Evolutionary conservation across 1,140 invertebrate genomes (phyloP).

Genomic region (Bathynomus jamesi): DNA sequence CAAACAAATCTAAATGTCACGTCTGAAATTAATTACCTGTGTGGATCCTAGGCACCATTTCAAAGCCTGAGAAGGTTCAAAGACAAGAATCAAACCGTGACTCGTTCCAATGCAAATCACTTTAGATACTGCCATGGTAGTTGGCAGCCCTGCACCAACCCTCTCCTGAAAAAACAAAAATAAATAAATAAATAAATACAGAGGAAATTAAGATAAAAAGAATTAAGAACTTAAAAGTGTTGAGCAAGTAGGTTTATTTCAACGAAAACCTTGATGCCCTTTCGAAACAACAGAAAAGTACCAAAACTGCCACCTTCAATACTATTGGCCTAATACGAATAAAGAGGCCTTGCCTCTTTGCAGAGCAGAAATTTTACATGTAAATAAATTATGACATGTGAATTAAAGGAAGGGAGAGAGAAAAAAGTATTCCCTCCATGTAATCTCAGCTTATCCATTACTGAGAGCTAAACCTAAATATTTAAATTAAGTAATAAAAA

Average conservation of each 20-base stretch:
- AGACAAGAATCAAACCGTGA: constrained; percentile 81
- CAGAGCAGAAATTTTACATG: too few species aligned
- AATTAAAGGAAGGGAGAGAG: too few species aligned
- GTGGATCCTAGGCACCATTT: constrained; percentile 61
- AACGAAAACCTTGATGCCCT: neutral
- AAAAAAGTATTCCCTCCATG: too few species aligned
- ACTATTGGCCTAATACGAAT: too few species aligned
- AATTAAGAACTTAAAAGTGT: neutral
- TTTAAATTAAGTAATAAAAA: too few species aligned
- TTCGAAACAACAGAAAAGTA: neutral
- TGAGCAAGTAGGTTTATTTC: neutral
- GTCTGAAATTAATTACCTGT: constrained; percentile 35
- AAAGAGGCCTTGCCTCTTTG: too few species aligned
- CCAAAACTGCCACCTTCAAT: too few species aligned
- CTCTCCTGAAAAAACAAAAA: constrained; percentile 58
- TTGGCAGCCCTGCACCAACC: constrained; percentile 79
- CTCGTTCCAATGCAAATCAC: constrained; percentile 85
- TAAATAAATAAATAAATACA: too few species aligned
- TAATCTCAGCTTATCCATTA: too few species aligned
- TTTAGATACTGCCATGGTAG: constrained; percentile 63
- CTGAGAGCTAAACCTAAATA: too few species aligned
- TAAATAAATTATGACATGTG: too few species aligned
- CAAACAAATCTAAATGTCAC: constrained; percentile 44
- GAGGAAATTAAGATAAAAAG: too few species aligned
- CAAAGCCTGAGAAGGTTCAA: constrained; percentile 73